Evolutionary conservation across 2,797 vertebrate species (phyloP).

Genomic region (Neosilurus mollespiculum): DNA sequence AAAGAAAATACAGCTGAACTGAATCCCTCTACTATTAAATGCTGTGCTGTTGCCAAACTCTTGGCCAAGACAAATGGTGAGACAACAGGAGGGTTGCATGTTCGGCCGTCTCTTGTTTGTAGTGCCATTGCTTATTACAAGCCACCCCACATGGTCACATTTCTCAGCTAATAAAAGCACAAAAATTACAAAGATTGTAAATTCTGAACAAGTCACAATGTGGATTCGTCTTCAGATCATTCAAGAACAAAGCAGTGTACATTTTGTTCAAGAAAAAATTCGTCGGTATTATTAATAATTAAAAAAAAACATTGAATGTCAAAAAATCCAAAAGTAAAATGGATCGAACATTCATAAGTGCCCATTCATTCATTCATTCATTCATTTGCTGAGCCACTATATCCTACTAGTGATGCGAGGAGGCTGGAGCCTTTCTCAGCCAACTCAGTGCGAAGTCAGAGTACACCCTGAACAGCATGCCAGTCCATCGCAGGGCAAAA

Average conservation of each 20-base stretch:
- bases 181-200: background rate
- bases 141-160: background rate
- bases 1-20: background rate
- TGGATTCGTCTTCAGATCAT: background rate
- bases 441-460: no score
- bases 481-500: no score
- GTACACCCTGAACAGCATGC: no score
- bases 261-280: background rate
- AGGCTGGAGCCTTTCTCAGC: no score
- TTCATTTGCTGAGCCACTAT: no score
- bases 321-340: background rate
- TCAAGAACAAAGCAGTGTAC: background rate
- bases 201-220: background rate
- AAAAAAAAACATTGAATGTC: background rate
- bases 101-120: background rate
- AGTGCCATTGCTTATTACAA: conserved; percentile 9
- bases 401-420: no score
- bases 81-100: background rate
- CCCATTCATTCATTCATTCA: no score
- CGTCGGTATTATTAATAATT: no score
- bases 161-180: background rate
- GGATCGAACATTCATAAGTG: no score
- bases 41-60: background rate
- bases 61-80: conserved; percentile 10
- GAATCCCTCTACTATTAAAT: background rate